Base-by-base conservation (phyloP, 1,140 invertebrate genomes). In the Acromyrmex heyeri region DNA sequence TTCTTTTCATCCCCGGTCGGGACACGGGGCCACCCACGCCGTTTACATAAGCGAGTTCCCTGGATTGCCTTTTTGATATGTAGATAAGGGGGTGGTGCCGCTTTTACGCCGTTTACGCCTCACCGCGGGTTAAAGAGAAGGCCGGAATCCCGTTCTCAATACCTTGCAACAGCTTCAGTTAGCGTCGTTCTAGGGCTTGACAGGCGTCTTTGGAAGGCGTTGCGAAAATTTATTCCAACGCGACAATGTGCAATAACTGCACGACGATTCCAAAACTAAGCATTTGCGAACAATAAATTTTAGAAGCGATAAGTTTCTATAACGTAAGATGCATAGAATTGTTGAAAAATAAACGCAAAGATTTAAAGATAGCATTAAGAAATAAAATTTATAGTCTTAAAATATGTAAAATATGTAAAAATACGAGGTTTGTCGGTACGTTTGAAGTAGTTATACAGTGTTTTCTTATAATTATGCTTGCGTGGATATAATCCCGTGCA, bases 51-150 rank as follows among this genome's bases (percentile, higher is more conserved):
- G 94, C 94, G 94, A 95, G 93, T 95, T 95, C 94, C 91, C 94
- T 91, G 94, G 93, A 95, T 95, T 95, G 95, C 95, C 95, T 95
- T 95, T 95, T 95, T 95, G 95, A 95, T 95, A 95, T 95, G 95
- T 95, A 95, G 95, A 95, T 95, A 94, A 95, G 95, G 93, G 79
- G 91, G 92, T 93, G 92, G 86, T 86, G 78, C 87, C 91, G 93
- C 94, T 95, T 95, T 95, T 93, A 94, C 94, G 93, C 93, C 94
- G 93, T 95, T 95, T 95, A 95, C 93, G 92, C 93, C 91, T 91
- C 75, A 27, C 48, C 87, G 57, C 78, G 82, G 72, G 65, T 79
- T 88, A 85, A 77, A 90, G 76, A 72, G 89, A 87, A 81, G 75
- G 21, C 59, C n/a, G 50, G 38, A 21, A 48, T 59, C n/a, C 18